Percentiles rank a stretch among this genome's conserved stretches.
These are phyloP conservation scores for Phenacoccus solenopsis DNA, from an alignment of 1,140 invertebrate species.

Conservation along the genomic window DNA sequence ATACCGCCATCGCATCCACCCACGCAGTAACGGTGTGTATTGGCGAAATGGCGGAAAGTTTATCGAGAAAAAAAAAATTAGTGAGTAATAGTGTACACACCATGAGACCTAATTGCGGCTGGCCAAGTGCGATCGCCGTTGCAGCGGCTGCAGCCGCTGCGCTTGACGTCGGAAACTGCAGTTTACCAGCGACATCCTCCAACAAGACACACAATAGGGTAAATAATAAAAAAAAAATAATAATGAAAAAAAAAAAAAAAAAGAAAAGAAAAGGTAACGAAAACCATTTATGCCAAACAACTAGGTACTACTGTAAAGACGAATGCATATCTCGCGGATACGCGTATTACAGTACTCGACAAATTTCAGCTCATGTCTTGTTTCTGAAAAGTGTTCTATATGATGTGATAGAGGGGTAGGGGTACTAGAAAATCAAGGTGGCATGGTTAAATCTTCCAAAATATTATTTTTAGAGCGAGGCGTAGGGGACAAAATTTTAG, in stretches of 20 bases:
- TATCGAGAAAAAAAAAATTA: not conserved
- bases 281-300: slow-evolving; percentile 12
- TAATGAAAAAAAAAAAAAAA: too few relatives aligned
- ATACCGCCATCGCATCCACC: not conserved
- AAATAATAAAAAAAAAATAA: slow-evolving; percentile 6
- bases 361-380: too few relatives aligned
- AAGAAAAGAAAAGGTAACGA: not conserved
- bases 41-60: not conserved
- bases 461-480: too few relatives aligned
- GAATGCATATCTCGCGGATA: not conserved
- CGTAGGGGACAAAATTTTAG: too few relatives aligned
- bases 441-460: too few relatives aligned
- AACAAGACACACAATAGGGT: slow-evolving; percentile 17
- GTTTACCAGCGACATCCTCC: slow-evolving; percentile 15
- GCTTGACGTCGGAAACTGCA: slow-evolving; percentile 16
- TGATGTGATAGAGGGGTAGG: too few relatives aligned
- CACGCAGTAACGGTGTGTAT: not conserved
- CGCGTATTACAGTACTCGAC: not conserved
- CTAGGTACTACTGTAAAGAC: slow-evolving; percentile 17
- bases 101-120: slow-evolving; percentile 17
- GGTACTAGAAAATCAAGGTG: too few relatives aligned
- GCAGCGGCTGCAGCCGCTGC: slow-evolving; percentile 10
- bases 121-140: slow-evolving; percentile 15
- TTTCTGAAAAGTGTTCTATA: too few relatives aligned
- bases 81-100: slow-evolving; percentile 17